phyloP scores from a whole-genome alignment of 2,888 invertebrate genomes.

The Unio pictorum region DNA sequence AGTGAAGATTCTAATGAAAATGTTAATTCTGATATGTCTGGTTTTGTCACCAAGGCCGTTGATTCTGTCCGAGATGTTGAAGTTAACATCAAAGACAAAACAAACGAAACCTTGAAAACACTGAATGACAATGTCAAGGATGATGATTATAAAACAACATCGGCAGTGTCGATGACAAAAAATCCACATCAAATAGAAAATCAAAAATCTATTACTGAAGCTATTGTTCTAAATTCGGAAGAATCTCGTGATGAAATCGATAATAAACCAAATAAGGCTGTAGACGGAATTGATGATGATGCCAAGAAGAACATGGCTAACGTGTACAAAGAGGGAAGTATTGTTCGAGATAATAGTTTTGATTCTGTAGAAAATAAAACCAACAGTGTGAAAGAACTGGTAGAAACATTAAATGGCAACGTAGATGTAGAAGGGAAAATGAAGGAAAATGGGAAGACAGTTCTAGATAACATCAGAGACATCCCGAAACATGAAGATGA shows the following conservation, averaged over 20 bases:
- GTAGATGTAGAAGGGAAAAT: neutral
- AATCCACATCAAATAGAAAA: neutral
- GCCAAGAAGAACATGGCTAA: neutral
- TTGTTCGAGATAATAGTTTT: constrained; percentile 1
- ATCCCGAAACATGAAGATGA: neutral
- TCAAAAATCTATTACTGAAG: neutral
- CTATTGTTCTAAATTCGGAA: neutral
- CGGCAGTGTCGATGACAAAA: constrained; percentile 4
- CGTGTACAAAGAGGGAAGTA: neutral
- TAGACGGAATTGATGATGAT: constrained; percentile 6
- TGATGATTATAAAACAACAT: constrained; percentile 2
- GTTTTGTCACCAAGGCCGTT: neutral
- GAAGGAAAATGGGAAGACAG: neutral
- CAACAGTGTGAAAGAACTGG: neutral
- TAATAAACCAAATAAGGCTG: neutral
- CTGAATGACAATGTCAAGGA: constrained; percentile 3
- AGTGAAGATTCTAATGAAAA: constrained; percentile 5
- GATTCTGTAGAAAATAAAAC: constrained; percentile 3
- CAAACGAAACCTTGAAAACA: neutral
- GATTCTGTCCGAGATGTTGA: constrained; percentile 4
- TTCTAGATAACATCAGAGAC: neutral
- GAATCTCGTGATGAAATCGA: constrained; percentile 1
- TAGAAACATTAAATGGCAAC: neutral
- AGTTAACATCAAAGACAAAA: neutral
- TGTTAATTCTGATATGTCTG: neutral